Evolutionary conservation across 2,113 vertebrate genomes (phyloP).

Genomic region (Platichthys stellatus): DNA sequence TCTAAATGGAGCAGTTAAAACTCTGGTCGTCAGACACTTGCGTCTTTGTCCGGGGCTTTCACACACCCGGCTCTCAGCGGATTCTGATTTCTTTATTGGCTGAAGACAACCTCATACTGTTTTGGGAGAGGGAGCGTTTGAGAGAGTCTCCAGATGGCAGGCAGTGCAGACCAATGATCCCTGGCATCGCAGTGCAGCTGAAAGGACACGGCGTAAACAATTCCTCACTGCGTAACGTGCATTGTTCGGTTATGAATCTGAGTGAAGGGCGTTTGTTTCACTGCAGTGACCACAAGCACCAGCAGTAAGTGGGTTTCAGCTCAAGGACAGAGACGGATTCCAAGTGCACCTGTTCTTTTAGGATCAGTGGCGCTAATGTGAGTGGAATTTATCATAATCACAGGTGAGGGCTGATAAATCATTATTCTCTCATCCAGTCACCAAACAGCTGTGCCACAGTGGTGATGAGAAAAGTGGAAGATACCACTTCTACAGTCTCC

Average conservation of each 20-base stretch:
- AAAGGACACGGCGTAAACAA: not conserved
- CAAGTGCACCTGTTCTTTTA: not conserved
- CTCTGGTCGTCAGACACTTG: slow-evolving; percentile 3
- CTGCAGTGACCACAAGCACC: not conserved
- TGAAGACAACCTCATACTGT: slow-evolving; percentile 7
- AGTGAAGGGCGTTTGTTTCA: not conserved
- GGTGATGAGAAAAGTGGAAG: too few species aligned
- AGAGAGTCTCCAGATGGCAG: not conserved
- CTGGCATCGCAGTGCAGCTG: not conserved
- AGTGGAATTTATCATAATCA: too few species aligned
- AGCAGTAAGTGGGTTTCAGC: not conserved
- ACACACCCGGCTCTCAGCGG: slow-evolving; percentile 17
- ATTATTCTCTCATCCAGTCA: too few species aligned
- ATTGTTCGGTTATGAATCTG: not conserved
- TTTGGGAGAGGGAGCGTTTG: not conserved
- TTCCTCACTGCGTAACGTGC: not conserved
- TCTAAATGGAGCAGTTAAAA: slow-evolving; percentile 38
- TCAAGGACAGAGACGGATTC: not conserved
- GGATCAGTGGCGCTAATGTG: too few species aligned
- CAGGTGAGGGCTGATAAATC: too few species aligned
- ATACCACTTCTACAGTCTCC: too few species aligned
- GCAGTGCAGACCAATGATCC: not conserved
- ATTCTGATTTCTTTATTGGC: slow-evolving; percentile 25
- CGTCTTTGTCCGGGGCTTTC: slow-evolving; percentile 49
- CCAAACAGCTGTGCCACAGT: too few species aligned